A percentile compares a stretch with the other conserved stretches of the same genome.
Evolutionary conservation across 2,797 vertebrate species (phyloP).

Genomic region (Halcyon smyrnensis): DNA sequence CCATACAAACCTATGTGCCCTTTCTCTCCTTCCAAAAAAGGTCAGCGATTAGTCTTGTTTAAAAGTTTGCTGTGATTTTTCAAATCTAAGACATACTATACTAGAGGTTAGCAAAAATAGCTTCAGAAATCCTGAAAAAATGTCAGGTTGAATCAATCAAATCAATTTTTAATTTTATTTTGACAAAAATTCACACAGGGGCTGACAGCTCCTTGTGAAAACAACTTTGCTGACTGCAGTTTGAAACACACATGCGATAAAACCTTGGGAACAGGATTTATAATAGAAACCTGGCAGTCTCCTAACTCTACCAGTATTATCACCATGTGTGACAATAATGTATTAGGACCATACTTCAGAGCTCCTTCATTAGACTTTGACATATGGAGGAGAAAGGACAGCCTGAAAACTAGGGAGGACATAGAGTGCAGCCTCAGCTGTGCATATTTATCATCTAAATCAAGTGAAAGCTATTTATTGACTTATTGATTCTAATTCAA

Average conservation of each 20-base stretch:
- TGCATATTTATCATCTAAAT: conserved; percentile 61
- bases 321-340: conserved; percentile 57
- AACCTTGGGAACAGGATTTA: conserved; percentile 29
- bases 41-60: conserved; percentile 23
- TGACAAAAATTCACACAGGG: conserved; percentile 64
- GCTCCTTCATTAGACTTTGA: conserved; percentile 60
- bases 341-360: conserved; percentile 57
- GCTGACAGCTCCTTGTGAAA: conserved; percentile 65
- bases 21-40: conserved; percentile 21
- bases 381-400: conserved; percentile 53
- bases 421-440: conserved; percentile 60
- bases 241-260: conserved; percentile 30
- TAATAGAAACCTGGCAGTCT: conserved; percentile 20
- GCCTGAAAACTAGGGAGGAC: conserved; percentile 31
- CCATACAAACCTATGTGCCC: not conserved
- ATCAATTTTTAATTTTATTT: conserved; percentile 71
- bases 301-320: not conserved
- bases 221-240: conserved; percentile 53
- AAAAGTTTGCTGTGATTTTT: conserved; percentile 48
- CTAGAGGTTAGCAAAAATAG: conserved; percentile 64
- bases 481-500: conserved; percentile 73
- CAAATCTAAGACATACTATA: conserved; percentile 62
- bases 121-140: conserved; percentile 56
- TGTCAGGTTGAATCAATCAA: conserved; percentile 70
- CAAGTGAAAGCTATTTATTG: conserved; percentile 70